Percentiles rank a stretch among this genome's conserved stretches.
These are phyloP conservation scores for Gymnobelideus leadbeateri DNA, from an alignment of 2,113 vertebrate species.

Conservation along the genomic window DNA sequence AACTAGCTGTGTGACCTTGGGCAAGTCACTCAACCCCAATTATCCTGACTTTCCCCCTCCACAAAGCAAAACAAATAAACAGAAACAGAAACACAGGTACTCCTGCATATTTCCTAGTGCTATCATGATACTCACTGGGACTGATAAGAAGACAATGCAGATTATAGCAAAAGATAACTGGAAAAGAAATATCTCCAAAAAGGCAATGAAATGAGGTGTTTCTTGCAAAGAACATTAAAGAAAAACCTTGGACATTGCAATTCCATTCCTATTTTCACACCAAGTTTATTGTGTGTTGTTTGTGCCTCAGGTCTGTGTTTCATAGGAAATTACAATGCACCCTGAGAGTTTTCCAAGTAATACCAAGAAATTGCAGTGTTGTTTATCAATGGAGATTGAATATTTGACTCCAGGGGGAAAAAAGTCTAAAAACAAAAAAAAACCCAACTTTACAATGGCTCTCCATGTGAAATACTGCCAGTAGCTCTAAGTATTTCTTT, in stretches of 20 bases:
- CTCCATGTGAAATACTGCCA: background rate
- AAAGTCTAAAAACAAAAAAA: background rate
- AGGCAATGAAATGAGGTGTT: background rate
- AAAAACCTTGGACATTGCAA: background rate
- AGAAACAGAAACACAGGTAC: background rate
- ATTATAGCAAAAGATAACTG: background rate
- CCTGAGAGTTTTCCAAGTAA: background rate
- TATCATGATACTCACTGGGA: background rate
- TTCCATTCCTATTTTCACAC: background rate
- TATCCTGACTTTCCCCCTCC: too few species aligned
- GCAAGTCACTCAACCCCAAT: too few species aligned
- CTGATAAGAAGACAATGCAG: background rate
- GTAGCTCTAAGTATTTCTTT: background rate
- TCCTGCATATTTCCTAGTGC: background rate
- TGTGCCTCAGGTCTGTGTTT: background rate
- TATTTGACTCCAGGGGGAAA: background rate
- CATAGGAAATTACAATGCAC: background rate
- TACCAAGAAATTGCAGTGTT: background rate
- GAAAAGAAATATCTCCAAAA: background rate
- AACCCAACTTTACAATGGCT: background rate
- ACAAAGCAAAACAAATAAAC: too few species aligned
- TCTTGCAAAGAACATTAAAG: background rate
- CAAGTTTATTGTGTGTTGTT: background rate
- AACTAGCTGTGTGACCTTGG: too few species aligned
- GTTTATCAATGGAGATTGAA: background rate